Evolutionary conservation across 2,888 invertebrate species (phyloP).

Genomic region (Dynastes tityus): DNA sequence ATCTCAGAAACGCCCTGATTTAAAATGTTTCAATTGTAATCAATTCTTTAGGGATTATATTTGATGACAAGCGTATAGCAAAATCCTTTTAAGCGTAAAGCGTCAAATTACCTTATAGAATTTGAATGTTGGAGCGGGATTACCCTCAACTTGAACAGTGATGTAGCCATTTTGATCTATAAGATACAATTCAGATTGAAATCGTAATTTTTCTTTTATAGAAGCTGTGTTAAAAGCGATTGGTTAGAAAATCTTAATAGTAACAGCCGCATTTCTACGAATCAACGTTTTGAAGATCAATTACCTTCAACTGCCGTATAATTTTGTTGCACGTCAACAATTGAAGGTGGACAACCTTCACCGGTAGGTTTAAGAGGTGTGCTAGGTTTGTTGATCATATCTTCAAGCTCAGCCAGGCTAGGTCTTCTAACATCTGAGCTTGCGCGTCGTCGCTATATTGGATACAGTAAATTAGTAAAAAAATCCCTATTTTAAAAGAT

Average conservation of each 20-base stretch:
- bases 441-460: slow-evolving; percentile 78
- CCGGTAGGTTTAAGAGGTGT: slow-evolving; percentile 89
- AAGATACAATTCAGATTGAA: slow-evolving; percentile 49
- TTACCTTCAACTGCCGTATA: slow-evolving; percentile 97
- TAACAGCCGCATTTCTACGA: neutral
- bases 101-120: slow-evolving; percentile 82
- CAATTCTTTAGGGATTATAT: neutral
- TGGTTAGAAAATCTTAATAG: neutral
- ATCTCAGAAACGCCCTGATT: slow-evolving; percentile 88
- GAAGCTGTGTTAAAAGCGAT: neutral
- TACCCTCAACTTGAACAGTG: slow-evolving; percentile 94
- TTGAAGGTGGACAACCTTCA: slow-evolving; percentile 88
- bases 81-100: neutral
- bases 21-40: slow-evolving; percentile 34
- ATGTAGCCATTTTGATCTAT: slow-evolving; percentile 94
- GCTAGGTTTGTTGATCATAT: slow-evolving; percentile 91
- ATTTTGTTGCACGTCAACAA: slow-evolving; percentile 94
- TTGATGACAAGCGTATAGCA: neutral
- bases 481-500: neutral
- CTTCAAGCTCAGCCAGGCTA: slow-evolving; percentile 92
- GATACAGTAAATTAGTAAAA: slow-evolving; percentile 37
- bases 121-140: slow-evolving; percentile 94
- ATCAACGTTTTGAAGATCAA: slow-evolving; percentile 11
- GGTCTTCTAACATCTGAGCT: slow-evolving; percentile 93
- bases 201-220: neutral